phyloP scores from a whole-genome alignment of 2,113 vertebrate genomes.

The Pelusios castaneus region DNA sequence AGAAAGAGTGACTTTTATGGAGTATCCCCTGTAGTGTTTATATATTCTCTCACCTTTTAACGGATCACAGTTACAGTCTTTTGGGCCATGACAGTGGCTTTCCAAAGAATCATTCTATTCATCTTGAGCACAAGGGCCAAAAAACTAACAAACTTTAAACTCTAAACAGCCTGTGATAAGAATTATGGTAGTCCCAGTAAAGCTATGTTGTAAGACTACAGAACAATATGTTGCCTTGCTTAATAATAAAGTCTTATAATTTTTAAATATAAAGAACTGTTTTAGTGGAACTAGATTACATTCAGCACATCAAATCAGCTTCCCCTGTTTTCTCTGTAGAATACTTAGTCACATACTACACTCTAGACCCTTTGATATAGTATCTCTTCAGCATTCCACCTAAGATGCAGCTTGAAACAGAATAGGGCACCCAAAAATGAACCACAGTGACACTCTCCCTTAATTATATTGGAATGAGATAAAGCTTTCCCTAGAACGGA shows the following conservation, averaged over 20 bases:
- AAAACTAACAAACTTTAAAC: background rate
- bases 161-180: background rate
- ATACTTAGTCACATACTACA: background rate
- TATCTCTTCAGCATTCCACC: background rate
- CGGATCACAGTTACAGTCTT: slow-evolving; percentile 21
- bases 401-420: slow-evolving; percentile 3
- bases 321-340: background rate
- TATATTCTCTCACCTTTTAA: background rate
- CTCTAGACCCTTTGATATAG: background rate
- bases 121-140: slow-evolving; percentile 34
- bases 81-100: background rate
- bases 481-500: slow-evolving; percentile 17
- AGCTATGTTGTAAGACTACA: background rate
- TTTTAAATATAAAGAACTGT: background rate
- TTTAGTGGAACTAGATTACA: background rate
- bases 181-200: too few species aligned
- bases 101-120: background rate
- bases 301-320: background rate
- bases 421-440: background rate
- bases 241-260: background rate
- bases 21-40: background rate
- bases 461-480: slow-evolving; percentile 28
- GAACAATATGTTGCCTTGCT: background rate
- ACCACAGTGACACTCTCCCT: slow-evolving; percentile 7
- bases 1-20: slow-evolving; percentile 38